Conservation (phyloP, 2,888 invertebrate species). For the Cephonodes hylas region DNA sequence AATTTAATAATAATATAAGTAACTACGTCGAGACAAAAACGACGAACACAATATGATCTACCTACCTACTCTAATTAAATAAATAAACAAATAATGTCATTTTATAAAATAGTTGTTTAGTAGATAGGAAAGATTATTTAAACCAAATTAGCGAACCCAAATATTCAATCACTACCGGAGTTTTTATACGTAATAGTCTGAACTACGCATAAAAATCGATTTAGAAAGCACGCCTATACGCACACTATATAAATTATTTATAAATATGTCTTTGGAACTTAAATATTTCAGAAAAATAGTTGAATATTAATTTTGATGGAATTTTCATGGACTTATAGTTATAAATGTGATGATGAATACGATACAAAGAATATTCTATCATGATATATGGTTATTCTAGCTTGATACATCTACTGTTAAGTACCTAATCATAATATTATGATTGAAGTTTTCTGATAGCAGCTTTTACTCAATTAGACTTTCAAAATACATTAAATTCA, state of each 20-base stretch:
- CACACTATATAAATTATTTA: not conserved
- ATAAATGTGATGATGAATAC: no score
- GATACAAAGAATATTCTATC: no score
- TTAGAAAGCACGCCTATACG: slow-evolving; percentile 6
- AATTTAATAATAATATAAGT: slow-evolving; percentile 28
- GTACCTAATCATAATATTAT: no score
- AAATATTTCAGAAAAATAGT: not conserved
- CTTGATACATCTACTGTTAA: no score
- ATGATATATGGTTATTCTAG: no score
- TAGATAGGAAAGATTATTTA: not conserved
- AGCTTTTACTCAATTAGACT: no score
- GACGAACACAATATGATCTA: slow-evolving; percentile 1
- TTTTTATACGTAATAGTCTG: slow-evolving; percentile 52
- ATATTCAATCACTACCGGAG: slow-evolving; percentile 28
- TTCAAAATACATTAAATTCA: no score
- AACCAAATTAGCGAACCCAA: slow-evolving; percentile 28
- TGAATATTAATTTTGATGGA: no score
- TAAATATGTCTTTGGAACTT: not conserved
- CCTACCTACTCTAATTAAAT: not conserved
- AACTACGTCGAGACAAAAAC: slow-evolving; percentile 11
- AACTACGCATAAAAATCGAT: slow-evolving; percentile 60
- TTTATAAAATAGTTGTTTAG: not conserved
- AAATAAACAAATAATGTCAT: not conserved
- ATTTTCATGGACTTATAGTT: no score
- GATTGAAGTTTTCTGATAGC: no score